These are phyloP conservation scores for Atractosteus spatula DNA, from an alignment of 2,113 vertebrate species.

Conservation along the genomic window DNA sequence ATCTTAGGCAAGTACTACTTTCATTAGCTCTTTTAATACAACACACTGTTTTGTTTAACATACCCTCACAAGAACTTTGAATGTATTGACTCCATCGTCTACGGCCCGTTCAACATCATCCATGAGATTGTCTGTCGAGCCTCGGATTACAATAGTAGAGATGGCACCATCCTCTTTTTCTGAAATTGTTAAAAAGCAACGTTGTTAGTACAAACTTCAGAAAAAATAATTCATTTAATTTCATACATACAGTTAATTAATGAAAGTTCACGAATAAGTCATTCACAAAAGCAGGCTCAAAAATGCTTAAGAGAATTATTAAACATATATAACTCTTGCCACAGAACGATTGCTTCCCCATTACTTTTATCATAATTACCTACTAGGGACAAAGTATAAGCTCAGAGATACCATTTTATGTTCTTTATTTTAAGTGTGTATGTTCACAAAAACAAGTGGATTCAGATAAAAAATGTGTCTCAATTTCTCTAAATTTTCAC, in stretches of 20 bases:
- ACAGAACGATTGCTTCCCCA: too few relatives aligned
- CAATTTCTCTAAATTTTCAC: too few relatives aligned
- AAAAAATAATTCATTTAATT: not conserved
- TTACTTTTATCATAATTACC: too few relatives aligned
- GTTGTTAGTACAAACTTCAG: too few relatives aligned
- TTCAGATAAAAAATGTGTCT: not conserved
- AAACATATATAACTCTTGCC: too few relatives aligned
- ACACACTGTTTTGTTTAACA: conserved; percentile 30
- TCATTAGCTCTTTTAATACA: too few relatives aligned
- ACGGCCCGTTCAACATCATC: conserved; percentile 94
- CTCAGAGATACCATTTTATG: too few relatives aligned
- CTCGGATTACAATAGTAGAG: conserved; percentile 89
- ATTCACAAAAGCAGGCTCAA: not conserved
- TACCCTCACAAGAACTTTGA: conserved; percentile 93
- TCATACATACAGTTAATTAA: not conserved
- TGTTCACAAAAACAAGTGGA: not conserved
- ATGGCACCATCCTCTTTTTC: conserved; percentile 92
- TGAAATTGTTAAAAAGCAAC: conserved; percentile 37
- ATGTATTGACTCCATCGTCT: conserved; percentile 95
- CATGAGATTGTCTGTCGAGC: conserved; percentile 96
- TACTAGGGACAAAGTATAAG: too few relatives aligned
- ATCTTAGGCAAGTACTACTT: too few relatives aligned
- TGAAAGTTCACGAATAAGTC: too few relatives aligned
- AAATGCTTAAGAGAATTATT: too few relatives aligned
- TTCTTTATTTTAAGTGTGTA: not conserved